These are phyloP conservation scores for Amiota communis DNA, from an alignment of 2,888 invertebrate species.

Conservation along the genomic window DNA sequence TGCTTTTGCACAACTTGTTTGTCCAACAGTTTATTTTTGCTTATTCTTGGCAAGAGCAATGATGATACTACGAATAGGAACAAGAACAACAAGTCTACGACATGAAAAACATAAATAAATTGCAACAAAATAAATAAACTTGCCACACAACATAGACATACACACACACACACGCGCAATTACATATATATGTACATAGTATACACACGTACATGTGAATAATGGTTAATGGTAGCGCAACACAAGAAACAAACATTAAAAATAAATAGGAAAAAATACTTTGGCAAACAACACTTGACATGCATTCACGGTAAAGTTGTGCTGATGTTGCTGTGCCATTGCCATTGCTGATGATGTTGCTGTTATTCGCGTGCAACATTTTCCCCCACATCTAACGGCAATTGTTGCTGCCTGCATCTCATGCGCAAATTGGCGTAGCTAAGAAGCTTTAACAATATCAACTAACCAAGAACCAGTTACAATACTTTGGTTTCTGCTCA, in stretches of 20 bases:
- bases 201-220: background rate
- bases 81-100: conserved; percentile 15
- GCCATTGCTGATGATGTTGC: background rate
- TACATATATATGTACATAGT: background rate
- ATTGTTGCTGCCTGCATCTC: conserved; percentile 23
- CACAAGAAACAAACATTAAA: conserved; percentile 25
- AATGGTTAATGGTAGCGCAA: background rate
- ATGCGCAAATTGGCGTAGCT: background rate
- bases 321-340: conserved; percentile 16
- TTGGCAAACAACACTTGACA: conserved; percentile 52
- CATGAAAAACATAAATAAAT: conserved; percentile 20
- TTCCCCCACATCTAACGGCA: conserved; percentile 9
- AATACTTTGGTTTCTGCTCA: background rate
- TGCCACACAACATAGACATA: conserved; percentile 49
- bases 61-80: background rate
- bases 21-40: background rate
- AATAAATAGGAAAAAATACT: conserved; percentile 15
- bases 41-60: background rate
- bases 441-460: background rate
- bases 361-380: conserved; percentile 12
- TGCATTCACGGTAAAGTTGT: conserved; percentile 40
- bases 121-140: conserved; percentile 21
- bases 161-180: conserved; percentile 24
- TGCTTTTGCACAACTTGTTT: background rate
- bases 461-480: conserved; percentile 20